A percentile compares a stretch with the other conserved stretches of the same genome.
phyloP scores from a whole-genome alignment of 2,888 invertebrate genomes.

The Lysandra bellargus region DNA sequence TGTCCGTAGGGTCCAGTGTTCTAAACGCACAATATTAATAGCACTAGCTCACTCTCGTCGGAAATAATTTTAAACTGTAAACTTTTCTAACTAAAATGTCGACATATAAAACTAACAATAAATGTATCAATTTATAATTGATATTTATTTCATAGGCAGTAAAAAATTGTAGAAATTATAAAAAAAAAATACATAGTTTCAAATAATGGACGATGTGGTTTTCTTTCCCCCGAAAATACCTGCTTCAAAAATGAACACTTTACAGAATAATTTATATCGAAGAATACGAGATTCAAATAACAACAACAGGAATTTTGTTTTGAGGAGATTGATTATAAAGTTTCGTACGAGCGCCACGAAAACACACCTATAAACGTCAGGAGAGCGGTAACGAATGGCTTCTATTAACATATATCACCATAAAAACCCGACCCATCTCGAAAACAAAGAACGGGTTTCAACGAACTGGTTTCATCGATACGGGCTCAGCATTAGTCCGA shows the following conservation, averaged over 20 bases:
- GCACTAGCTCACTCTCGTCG: slow-evolving; percentile 75
- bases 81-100: slow-evolving; percentile 73
- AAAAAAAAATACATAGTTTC: slow-evolving; percentile 77
- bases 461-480: slow-evolving; percentile 7
- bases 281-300: background rate
- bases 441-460: slow-evolving; percentile 31
- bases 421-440: slow-evolving; percentile 25
- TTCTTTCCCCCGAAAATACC: slow-evolving; percentile 40
- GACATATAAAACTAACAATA: slow-evolving; percentile 75
- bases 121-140: slow-evolving; percentile 78
- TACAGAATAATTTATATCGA: background rate
- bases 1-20: slow-evolving; percentile 81
- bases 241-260: background rate
- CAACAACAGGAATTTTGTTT: background rate
- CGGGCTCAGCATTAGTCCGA: background rate
- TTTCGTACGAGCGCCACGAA: slow-evolving; percentile 20
- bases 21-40: slow-evolving; percentile 78
- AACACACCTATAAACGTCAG: slow-evolving; percentile 29
- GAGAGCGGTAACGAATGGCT: slow-evolving; percentile 22
- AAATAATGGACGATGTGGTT: slow-evolving; percentile 67
- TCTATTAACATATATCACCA: slow-evolving; percentile 32
- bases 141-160: slow-evolving; percentile 78
- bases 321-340: slow-evolving; percentile 23
- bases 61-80: slow-evolving; percentile 62
- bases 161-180: slow-evolving; percentile 76